Evolutionary conservation across 2,888 invertebrate species (phyloP), one percentile per base, ranked within the genome.

Genomic region (Megastigmus dorsalis): DNA sequence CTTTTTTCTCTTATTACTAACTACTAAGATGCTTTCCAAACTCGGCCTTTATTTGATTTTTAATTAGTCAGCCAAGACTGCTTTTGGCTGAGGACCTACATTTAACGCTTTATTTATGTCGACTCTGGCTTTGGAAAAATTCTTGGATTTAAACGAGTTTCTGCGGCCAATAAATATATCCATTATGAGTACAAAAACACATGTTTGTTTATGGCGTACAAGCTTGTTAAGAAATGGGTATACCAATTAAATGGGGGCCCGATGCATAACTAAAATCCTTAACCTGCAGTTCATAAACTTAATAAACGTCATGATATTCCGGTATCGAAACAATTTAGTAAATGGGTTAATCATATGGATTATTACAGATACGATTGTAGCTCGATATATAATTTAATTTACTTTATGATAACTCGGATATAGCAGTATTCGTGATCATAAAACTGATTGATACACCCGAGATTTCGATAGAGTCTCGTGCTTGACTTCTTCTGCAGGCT

Each of bases 171-270:
- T 38, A 63, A 63, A 20, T 38, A 33, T 52, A 59, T 10, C 33
- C 23, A 18, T 68, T 18, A 48, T n/a, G 18, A 28, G 20, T 23
- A 6, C 26, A 67, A 67, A 67, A 68, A 57, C 36, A 36, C 57
- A 33, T 68, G 33, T 57, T 48, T 57, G 28, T 68, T 68, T 68
- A 45, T 67, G 45, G 45, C 28, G 6, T 57, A 36, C 10, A n/a
- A 23, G 28, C 54, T 38, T 18, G 62, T 62, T 41, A 18, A 52
- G 28, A 41, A 52, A 52, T 38, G 20, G n/a, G 30, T 36, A 23
- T 15, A 26, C 67, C 67, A 45, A 67, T 67, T 67, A 67, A 67
- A 55, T 57, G 30, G n/a, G n/a, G n/a, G 26, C n/a, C 7, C 1
- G 10, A n/a, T n/a, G 7, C 33, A 33, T 20, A 45, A 45, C 67